Evolutionary conservation across 2,888 invertebrate genomes (phyloP).

Genomic region (Apamea crenata): DNA sequence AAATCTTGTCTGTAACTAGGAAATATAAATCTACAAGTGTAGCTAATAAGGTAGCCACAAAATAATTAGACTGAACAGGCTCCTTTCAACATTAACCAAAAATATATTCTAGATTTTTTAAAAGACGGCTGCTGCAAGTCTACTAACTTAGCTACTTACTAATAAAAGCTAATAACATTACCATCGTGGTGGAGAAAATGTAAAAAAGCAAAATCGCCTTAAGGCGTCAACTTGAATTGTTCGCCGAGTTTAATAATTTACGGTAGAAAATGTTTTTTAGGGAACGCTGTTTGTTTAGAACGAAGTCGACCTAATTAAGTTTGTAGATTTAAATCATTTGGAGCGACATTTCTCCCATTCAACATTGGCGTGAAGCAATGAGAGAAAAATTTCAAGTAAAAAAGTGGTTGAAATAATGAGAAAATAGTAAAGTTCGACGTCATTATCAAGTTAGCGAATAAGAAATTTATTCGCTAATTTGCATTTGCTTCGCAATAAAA

Average conservation of each 20-base stretch:
- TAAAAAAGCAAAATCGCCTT: conserved; percentile 30
- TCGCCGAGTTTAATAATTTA: conserved; percentile 62
- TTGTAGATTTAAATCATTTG: conserved; percentile 60
- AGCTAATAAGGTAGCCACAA: too few relatives aligned
- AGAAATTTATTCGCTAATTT: conserved; percentile 10
- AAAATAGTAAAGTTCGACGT: conserved; percentile 1
- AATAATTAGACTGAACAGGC: background rate
- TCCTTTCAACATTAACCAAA: background rate
- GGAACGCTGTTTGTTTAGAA: conserved; percentile 50
- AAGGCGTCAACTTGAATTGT: conserved; percentile 63
- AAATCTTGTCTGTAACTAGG: background rate
- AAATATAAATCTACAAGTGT: background rate
- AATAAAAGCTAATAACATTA: conserved; percentile 61
- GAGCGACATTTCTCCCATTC: conserved; percentile 36
- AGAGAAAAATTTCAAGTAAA: conserved; percentile 10
- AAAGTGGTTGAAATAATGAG: background rate
- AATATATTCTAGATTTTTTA: background rate
- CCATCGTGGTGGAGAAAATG: conserved; percentile 47
- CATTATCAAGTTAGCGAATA: conserved; percentile 16
- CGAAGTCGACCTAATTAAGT: conserved; percentile 54
- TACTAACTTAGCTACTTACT: conserved; percentile 37
- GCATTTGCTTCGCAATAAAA: conserved; percentile 2
- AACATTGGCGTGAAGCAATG: conserved; percentile 37
- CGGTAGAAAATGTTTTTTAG: conserved; percentile 57
- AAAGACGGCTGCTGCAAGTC: conserved; percentile 27